Conservation (phyloP, 2,113 vertebrate genomes). For the Petrocephalus microphthalmus region DNA sequence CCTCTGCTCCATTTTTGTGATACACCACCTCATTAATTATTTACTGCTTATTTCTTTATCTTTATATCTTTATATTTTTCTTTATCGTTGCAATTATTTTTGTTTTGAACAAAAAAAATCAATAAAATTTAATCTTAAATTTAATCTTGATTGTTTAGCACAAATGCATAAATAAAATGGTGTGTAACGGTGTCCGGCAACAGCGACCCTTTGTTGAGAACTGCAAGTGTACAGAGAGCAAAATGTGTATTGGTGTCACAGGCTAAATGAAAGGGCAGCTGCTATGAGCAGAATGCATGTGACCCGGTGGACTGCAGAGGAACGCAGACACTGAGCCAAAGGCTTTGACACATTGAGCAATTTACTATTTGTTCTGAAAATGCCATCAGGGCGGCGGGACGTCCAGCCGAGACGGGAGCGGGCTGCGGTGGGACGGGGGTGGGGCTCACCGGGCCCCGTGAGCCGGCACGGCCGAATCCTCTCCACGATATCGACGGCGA, state of each 20-base stretch:
- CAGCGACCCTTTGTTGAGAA: not conserved
- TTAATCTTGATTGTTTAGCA: not conserved
- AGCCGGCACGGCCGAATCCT: conserved; percentile 62
- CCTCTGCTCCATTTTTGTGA: no score
- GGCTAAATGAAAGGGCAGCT: not conserved
- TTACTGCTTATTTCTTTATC: no score
- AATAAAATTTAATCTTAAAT: not conserved
- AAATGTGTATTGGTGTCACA: not conserved
- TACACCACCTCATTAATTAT: no score
- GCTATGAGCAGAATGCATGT: not conserved
- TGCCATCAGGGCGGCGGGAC: not conserved
- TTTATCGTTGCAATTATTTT: not conserved
- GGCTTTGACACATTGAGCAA: not conserved
- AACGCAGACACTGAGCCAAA: not conserved
- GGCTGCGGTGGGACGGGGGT: no score
- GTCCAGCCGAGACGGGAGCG: not conserved
- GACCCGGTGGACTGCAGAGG: not conserved
- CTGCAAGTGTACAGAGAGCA: not conserved
- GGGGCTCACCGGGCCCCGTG: conserved; percentile 45
- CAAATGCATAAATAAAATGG: not conserved
- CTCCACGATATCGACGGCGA: conserved; percentile 66
- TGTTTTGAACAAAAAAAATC: not conserved
- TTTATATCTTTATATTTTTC: no score
- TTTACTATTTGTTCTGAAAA: not conserved
- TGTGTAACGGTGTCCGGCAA: not conserved